Percentiles rank a stretch among this genome's conserved stretches.
These are phyloP conservation scores for Tricholaema leucomelas DNA, from an alignment of 2,113 vertebrate genomes.

Conservation along the genomic window DNA sequence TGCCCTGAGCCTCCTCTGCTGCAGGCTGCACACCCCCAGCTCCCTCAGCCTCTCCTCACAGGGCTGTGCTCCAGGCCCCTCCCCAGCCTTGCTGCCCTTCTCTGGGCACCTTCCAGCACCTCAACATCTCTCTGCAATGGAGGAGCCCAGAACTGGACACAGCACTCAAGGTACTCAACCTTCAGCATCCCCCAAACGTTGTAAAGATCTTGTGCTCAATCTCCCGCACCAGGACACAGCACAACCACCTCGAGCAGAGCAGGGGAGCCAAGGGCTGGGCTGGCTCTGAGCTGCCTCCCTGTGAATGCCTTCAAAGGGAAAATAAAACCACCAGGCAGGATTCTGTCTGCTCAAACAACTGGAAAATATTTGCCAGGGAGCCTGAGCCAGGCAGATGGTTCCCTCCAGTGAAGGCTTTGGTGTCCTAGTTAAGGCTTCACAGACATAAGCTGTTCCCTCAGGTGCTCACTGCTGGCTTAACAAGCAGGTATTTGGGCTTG, in stretches of 20 bases:
- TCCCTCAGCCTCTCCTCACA: too few species aligned
- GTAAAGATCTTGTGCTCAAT: neutral
- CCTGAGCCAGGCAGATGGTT: neutral
- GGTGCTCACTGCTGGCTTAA: neutral
- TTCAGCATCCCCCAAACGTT: neutral
- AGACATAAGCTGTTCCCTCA: neutral
- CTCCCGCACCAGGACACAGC: neutral
- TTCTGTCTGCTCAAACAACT: neutral
- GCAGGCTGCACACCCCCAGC: too few species aligned
- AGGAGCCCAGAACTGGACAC: too few species aligned
- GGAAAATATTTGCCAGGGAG: neutral
- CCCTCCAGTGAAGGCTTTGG: neutral
- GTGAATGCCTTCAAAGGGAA: neutral
- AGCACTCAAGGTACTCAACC: too few species aligned
- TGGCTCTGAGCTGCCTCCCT: neutral
- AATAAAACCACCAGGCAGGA: neutral
- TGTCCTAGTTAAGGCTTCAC: neutral
- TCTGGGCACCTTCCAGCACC: too few species aligned
- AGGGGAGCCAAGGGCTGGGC: neutral
- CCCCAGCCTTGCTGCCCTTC: too few species aligned
- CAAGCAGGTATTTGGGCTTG: neutral
- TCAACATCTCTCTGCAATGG: too few species aligned
- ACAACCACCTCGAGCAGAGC: neutral
- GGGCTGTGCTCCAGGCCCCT: too few species aligned
- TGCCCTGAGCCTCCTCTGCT: too few species aligned